These are phyloP conservation scores for Heterotis niloticus DNA, from an alignment of 2,113 vertebrate genomes.

Conservation along the genomic window DNA sequence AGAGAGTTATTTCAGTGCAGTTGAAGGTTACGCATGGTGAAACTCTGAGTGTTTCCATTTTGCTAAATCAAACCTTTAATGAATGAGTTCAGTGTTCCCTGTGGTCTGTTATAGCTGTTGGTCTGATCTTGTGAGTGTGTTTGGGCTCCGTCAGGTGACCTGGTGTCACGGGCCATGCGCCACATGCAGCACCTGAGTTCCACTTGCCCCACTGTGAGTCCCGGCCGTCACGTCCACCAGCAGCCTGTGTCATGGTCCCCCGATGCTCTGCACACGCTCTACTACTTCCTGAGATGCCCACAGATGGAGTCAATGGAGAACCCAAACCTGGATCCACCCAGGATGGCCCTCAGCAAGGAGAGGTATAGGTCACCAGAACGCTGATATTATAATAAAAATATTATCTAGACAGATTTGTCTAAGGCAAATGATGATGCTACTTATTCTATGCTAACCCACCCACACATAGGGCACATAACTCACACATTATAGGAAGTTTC, in stretches of 20 bases:
- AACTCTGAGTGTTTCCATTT: background rate
- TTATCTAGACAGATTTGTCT: too few relatives aligned
- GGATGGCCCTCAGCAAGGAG: constrained; percentile 78
- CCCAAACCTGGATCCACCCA: constrained; percentile 82
- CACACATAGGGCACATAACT: too few relatives aligned
- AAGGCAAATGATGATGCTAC: too few relatives aligned
- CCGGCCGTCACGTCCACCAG: constrained; percentile 61
- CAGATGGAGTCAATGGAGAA: constrained; percentile 92
- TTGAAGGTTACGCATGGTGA: background rate
- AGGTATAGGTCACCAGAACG: constrained; percentile 62
- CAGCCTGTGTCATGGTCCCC: constrained; percentile 81
- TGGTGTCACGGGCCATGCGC: constrained; percentile 87
- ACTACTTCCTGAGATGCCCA: constrained; percentile 87
- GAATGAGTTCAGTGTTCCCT: too few relatives aligned
- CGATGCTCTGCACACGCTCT: constrained; percentile 82
- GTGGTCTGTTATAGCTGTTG: background rate
- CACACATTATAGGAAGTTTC: too few relatives aligned
- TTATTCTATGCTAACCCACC: too few relatives aligned
- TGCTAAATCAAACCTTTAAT: background rate
- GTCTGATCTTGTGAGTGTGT: background rate
- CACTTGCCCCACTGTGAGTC: constrained; percentile 56
- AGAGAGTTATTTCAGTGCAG: background rate
- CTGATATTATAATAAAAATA: too few relatives aligned
- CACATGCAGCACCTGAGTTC: constrained; percentile 80
- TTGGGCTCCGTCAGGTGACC: constrained; percentile 69